phyloP scores from a whole-genome alignment of 2,888 invertebrate genomes.

The Oxyteleia sp. region DNA sequence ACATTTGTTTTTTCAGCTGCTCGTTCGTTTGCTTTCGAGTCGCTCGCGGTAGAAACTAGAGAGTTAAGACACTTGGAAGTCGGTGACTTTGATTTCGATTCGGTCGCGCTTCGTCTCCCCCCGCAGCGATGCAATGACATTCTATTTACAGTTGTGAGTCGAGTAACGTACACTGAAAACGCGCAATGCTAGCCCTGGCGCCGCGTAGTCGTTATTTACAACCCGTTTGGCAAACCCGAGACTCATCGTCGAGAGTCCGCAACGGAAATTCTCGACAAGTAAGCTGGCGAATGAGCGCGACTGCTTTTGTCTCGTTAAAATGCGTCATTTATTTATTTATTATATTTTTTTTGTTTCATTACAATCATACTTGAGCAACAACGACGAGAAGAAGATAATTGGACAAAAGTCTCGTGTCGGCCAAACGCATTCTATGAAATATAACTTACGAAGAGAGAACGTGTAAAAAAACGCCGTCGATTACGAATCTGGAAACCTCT shows the following conservation, averaged over 20 bases:
- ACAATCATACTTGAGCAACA: slow-evolving; percentile 58
- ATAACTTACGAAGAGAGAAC: slow-evolving; percentile 82
- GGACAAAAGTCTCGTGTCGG: slow-evolving; percentile 33
- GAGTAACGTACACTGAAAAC: slow-evolving; percentile 47
- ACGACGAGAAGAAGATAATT: slow-evolving; percentile 29
- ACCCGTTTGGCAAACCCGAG: slow-evolving; percentile 51
- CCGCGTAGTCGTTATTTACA: slow-evolving; percentile 40
- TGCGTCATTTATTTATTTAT: no score
- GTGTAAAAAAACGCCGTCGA: slow-evolving; percentile 84
- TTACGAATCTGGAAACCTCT: slow-evolving; percentile 81
- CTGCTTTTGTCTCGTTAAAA: no score
- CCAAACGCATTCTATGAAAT: slow-evolving; percentile 78
- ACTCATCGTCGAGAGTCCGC: slow-evolving; percentile 32
- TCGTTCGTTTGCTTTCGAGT: slow-evolving; percentile 72
- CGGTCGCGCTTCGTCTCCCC: slow-evolving; percentile 59
- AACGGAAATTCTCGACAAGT: neutral
- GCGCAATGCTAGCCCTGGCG: slow-evolving; percentile 37
- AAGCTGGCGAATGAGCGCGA: no score
- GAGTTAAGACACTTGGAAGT: slow-evolving; percentile 86
- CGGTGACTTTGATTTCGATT: slow-evolving; percentile 82
- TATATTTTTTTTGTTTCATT: slow-evolving; percentile 26
- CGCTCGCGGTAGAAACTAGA: slow-evolving; percentile 79
- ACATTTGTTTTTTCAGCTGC: slow-evolving; percentile 3
- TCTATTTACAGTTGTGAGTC: slow-evolving; percentile 60
- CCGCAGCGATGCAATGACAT: slow-evolving; percentile 30